These are phyloP conservation scores for Dendrocopos noguchii DNA, from an alignment of 2,113 vertebrate species.

Conservation along the genomic window DNA sequence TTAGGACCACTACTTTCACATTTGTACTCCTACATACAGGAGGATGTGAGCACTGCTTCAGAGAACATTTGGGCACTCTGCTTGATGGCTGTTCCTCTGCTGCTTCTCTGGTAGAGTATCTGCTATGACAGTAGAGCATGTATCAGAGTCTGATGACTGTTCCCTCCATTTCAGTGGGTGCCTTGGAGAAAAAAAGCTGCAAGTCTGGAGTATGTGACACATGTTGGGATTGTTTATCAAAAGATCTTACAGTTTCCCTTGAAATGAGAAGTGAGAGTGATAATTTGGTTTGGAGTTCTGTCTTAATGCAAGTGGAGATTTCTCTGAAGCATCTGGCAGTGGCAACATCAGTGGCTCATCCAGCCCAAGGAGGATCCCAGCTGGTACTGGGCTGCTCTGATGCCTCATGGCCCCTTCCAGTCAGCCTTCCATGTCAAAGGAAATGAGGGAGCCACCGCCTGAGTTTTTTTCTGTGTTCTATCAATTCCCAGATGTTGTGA, in stretches of 20 bases:
- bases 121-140: not conserved
- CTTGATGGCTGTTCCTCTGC: not conserved
- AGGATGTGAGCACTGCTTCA: not conserved
- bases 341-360: not conserved
- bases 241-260: not conserved
- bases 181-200: not conserved
- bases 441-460: not conserved
- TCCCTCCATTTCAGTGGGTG: not conserved
- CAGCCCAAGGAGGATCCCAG: slow-evolving; percentile 15
- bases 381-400: not conserved
- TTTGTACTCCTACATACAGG: not conserved
- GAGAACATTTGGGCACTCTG: not conserved
- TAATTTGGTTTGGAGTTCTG: slow-evolving; percentile 13
- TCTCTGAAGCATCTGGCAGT: not conserved
- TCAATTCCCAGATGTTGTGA: slow-evolving; percentile 17
- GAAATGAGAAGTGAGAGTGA: not conserved
- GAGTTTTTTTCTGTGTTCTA: not conserved
- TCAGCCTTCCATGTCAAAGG: not conserved
- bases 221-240: not conserved
- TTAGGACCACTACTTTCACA: not conserved
- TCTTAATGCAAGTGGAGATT: not conserved
- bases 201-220: not conserved
- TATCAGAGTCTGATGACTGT: not conserved
- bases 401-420: not conserved
- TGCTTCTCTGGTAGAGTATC: not conserved